Base-by-base conservation (phyloP, 2,888 invertebrate genomes). In the Molanna angustata region DNA sequence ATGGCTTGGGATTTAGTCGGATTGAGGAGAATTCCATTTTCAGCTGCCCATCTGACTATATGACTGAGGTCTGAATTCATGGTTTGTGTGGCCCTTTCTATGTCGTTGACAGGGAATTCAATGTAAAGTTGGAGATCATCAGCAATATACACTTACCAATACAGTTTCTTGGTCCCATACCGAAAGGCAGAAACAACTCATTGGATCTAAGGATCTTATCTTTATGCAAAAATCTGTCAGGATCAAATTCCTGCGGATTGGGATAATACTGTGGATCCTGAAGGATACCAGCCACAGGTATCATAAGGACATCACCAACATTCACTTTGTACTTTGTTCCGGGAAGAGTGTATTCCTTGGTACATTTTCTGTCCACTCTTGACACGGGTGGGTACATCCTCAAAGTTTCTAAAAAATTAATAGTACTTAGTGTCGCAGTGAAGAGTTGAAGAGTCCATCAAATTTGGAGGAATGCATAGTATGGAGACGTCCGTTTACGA, bases 341-440 rank as follows among this genome's bases (percentile, higher is more conserved):
- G 0, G 79, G 78, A 1, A 83, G 58, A 2, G 63, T 69, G 63
- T 80, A 83, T 1, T 75, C 70, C 60, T 80, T 79, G 1, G 76
- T 77, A 57, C 81, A 81, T 0, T 69, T 63, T 47, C 82, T 69
- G 53, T 80, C 80, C 1, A 82, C 66, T 19, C 76, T 66, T 2
- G 76, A 69, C 3, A 78, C 70, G 1, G 82, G 79, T 0, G 83
- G 82, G 64, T 80, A 80, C 61, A 78, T 65, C 16, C 84, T 72
- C 35, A 83, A 66, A 0, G 80, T 78, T 71, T 84, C 84, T n/a
- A n/a, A n/a, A n/a, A n/a, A n/a, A n/a, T n/a, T n/a, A n/a, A n/a
- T n/a, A n/a, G n/a, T n/a, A n/a, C n/a, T n/a, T n/a, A n/a, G n/a
- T n/a, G n/a, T n/a, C n/a, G n/a, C n/a, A n/a, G n/a, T n/a, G n/a